Base-by-base conservation (phyloP, 1,140 invertebrate genomes). In the Nylanderia fulva region DNA sequence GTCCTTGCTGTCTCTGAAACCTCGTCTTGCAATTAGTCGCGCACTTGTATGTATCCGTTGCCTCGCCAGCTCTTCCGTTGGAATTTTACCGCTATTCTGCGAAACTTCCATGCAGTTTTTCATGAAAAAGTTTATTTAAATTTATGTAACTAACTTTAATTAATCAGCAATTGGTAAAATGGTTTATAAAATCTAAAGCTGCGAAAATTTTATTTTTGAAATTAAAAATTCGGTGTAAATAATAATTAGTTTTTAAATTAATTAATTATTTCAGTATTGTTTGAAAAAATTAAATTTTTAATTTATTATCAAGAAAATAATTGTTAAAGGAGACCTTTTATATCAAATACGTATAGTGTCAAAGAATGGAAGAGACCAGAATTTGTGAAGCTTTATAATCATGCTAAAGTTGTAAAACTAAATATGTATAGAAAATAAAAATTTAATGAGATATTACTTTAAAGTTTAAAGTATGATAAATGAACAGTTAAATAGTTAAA, bases 1-100 rank as follows among this genome's bases (percentile, higher is more conserved):
- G 27, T 88, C 52, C 58, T 77, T 24, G 45, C 45, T 79, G 63
- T 61, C 48, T 58, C 18, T 33, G 48, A 58, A 18, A 69, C 13
- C n/a, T 36, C 29, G 39, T 69, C 33, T 39, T 36, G 7, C 39
- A 69, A 80, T 69, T 56, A 56, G 52, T 58, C 48, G 8, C 27
- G 29, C 8, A 60, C 64, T 77, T n/a, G 7, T 75, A 29, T n/a
- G 7, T 75, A 29, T 42, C 13, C 9, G 3, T 33, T 36, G 0
- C 9, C 7, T 11, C 6, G 9, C 24, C 24, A 3, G 9, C n/a
- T 63, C 21, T 36, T 13, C 15, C 24, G 13, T 24, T 21, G 5
- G 9, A 45, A 21, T 60, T 24, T 21, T 15, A 15, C 1, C 2
- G 6, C n/a, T 13, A 52, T 29, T 54, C 27, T 24, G 11, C 11